Conservation (phyloP, 2,797 vertebrate genomes). For the Columba guinea region DNA sequence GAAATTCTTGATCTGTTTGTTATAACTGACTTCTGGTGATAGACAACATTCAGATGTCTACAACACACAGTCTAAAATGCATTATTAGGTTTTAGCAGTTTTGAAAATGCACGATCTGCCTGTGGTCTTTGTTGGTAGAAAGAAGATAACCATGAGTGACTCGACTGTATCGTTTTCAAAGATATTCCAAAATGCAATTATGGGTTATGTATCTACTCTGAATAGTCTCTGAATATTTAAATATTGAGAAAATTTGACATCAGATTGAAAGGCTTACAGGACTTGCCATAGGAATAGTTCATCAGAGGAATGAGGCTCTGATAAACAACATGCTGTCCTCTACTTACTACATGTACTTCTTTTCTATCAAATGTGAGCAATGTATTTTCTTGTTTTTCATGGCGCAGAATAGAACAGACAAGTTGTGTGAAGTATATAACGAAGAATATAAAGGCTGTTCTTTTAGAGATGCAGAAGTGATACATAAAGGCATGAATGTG, state of each 20-base stretch:
- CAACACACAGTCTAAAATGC: neutral
- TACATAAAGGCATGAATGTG: neutral
- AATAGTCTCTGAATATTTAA: neutral
- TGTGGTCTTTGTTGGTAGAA: neutral
- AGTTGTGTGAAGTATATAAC: neutral
- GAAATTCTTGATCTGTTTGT: neutral
- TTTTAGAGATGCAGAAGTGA: neutral
- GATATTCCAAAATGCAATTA: neutral
- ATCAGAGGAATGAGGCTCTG: neutral
- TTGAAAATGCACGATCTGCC: neutral
- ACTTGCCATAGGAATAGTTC: rapidly evolving
- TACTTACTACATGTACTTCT: neutral
- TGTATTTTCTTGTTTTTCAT: neutral
- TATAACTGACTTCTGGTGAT: neutral
- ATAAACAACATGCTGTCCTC: neutral
- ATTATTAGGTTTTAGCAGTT: neutral
- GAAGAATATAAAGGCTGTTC: neutral
- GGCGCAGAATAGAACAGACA: neutral
- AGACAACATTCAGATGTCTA: neutral
- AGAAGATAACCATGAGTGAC: neutral
- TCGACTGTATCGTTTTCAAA: neutral
- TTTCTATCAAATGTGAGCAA: neutral
- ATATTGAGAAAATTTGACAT: neutral
- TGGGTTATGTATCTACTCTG: neutral
- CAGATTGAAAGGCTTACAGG: neutral